These are phyloP conservation scores for Tokudaia tokunoshimensis DNA, from an alignment of 2,797 vertebrate species.

Conservation along the genomic window DNA sequence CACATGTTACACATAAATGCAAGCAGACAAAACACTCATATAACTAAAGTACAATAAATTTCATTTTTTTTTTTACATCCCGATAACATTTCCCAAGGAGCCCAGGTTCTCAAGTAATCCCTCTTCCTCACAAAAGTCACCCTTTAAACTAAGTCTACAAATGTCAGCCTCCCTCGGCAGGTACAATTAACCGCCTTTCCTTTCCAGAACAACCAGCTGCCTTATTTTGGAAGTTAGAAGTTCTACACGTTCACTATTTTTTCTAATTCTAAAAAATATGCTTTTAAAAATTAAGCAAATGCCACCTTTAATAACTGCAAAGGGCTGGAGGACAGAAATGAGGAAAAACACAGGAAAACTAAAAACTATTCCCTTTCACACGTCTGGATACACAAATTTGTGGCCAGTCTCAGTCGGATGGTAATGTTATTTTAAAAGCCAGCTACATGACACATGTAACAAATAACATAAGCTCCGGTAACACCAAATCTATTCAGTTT, in stretches of 20 bases:
- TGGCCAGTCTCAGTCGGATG: background rate
- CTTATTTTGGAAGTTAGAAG: constrained; percentile 69
- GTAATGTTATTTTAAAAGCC: background rate
- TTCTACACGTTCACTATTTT: constrained; percentile 74
- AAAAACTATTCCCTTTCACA: background rate
- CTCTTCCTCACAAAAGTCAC: constrained; percentile 78
- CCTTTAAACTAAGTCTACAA: constrained; percentile 75
- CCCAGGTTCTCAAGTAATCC: constrained; percentile 82
- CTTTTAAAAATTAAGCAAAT: constrained; percentile 64
- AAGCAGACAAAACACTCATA: background rate
- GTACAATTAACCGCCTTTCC: constrained; percentile 53
- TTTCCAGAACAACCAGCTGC: constrained; percentile 70
- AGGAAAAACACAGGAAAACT: background rate
- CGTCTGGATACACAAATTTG: background rate
- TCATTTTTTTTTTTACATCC: background rate
- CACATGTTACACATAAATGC: background rate
- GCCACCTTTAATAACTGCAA: constrained; percentile 28
- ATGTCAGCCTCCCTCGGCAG: constrained; percentile 53
- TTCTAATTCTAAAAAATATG: constrained; percentile 64
- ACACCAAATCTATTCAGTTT: constrained; percentile 39
- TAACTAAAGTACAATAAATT: background rate
- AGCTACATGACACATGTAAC: background rate
- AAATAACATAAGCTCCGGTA: background rate
- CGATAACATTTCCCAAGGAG: constrained; percentile 76
- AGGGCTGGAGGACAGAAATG: background rate